Base-by-base conservation (phyloP, 1,140 invertebrate species). In the Trichonephila inaurata region DNA sequence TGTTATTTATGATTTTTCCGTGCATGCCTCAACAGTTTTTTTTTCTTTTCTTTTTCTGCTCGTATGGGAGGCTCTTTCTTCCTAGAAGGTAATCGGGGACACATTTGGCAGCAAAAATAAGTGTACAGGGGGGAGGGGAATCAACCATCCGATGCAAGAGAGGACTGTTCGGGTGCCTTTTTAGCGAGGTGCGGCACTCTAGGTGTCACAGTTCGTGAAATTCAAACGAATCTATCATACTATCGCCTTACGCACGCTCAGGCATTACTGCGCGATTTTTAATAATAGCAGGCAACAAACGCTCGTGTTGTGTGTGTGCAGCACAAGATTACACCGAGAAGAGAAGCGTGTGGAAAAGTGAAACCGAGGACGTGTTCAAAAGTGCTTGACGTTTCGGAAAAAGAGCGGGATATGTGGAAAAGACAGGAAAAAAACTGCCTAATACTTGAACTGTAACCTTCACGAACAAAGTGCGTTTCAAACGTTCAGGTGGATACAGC, bases 141-240 rank as follows among this genome's bases (percentile, higher is more conserved):
- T 64, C 86, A 40, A 24, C 83, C 86, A 64, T 19, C 86, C 62
- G 86, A 16, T 85, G 14, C 24, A 85, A 33, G 83, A 58, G 14
- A 24, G 21, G 4, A 40, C 86, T 88, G 86, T 88, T 88, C 33
- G 21, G 44, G 83, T 21, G 40, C 33, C 86, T 88, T 89, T 89
- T 77, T 44, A 72, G 69, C 64, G 28, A 72, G 10, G 7, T 24
- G 58, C 69, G 64, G 33, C 51, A 28, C 66, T 77, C 66, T 58
- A 89, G 88, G 88, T 89, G 88, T 89, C 88, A 69, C 88, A 89
- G 88, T 89, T 89, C 40, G 88, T 60, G 44, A 33, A 72, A 72
- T 60, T n/a, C 44, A 33, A 33, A 60, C 21, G 44, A 72, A 89
- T 89, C 88, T 77, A 77, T 89, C 88, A 89, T 66, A 77, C 33